phyloP scores from a whole-genome alignment of 2,113 vertebrate species.

The Balaeniceps rex region DNA sequence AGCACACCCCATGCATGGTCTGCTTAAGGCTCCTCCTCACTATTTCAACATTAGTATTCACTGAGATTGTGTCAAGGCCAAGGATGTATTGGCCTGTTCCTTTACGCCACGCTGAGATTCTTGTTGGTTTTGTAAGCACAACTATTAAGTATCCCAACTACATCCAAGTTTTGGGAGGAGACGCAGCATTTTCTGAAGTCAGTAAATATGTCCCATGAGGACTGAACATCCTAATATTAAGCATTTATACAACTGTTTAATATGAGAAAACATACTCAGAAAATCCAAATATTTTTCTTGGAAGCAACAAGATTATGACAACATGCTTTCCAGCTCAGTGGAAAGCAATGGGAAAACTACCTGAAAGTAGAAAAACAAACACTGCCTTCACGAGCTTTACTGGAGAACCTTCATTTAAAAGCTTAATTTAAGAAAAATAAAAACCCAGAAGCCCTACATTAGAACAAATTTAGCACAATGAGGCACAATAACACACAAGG shows the following conservation, averaged over 20 bases:
- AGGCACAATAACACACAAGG: neutral
- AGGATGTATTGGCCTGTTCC: slow-evolving; percentile 14
- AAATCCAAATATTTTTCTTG: slow-evolving; percentile 54
- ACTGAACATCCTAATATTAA: slow-evolving; percentile 5
- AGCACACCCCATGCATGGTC: neutral
- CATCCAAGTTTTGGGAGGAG: slow-evolving; percentile 29
- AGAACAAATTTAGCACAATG: neutral
- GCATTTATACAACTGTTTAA: neutral
- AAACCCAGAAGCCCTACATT: neutral
- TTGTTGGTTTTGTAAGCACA: slow-evolving; percentile 49
- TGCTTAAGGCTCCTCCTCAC: neutral
- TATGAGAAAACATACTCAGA: slow-evolving; percentile 20
- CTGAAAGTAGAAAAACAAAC: slow-evolving; percentile 18
- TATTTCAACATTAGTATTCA: slow-evolving; percentile 12
- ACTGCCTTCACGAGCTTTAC: neutral
- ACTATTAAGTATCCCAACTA: neutral
- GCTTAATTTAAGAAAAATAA: neutral
- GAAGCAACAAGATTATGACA: neutral
- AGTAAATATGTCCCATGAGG: slow-evolving; percentile 19
- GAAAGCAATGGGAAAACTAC: neutral
- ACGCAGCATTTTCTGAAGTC: slow-evolving; percentile 5
- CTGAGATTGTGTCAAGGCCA: slow-evolving; percentile 36
- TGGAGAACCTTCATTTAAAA: neutral
- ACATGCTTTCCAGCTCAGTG: neutral
- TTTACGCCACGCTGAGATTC: slow-evolving; percentile 18